Percentiles rank a stretch among this genome's conserved stretches.
phyloP scores from a whole-genome alignment of 2,797 vertebrate genomes.

The Apogon talboti region DNA sequence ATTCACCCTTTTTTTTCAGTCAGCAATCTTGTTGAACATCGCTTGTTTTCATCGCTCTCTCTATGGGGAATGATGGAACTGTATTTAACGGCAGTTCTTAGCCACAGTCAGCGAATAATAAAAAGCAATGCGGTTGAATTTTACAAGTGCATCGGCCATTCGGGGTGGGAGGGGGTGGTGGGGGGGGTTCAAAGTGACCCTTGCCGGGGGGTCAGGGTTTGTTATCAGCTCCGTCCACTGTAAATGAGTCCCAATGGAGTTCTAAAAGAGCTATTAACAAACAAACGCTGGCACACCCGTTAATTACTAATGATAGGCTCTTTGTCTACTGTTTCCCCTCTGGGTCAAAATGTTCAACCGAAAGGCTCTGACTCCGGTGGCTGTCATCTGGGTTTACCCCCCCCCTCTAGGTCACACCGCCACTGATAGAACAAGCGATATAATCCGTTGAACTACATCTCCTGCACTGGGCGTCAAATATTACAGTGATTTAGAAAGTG shows the following conservation, averaged over 20 bases:
- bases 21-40: constrained; percentile 86
- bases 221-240: constrained; percentile 72
- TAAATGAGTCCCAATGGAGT: constrained; percentile 80
- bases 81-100: constrained; percentile 71
- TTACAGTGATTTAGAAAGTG: constrained; percentile 32
- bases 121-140: constrained; percentile 24
- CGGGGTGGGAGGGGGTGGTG: constrained; percentile 21
- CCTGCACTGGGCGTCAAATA: constrained; percentile 35
- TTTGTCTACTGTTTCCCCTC: constrained; percentile 75
- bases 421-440: constrained; percentile 29
- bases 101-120: constrained; percentile 39
- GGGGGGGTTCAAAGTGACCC: constrained; percentile 56
- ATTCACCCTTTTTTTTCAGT: constrained; percentile 78
- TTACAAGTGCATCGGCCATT: constrained; percentile 43
- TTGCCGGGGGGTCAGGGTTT: constrained; percentile 62
- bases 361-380: constrained; percentile 58
- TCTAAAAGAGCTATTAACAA: constrained; percentile 83
- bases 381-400: constrained; percentile 39
- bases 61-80: constrained; percentile 79
- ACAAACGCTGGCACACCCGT: constrained; percentile 81
- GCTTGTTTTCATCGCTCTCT: constrained; percentile 77
- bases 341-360: constrained; percentile 68
- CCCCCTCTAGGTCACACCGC: constrained; percentile 31
- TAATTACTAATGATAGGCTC: constrained; percentile 83
- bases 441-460: constrained; percentile 31